Evolutionary conservation across 2,888 invertebrate genomes (phyloP).

Genomic region (Hydrotaea cyrtoneurina): DNA sequence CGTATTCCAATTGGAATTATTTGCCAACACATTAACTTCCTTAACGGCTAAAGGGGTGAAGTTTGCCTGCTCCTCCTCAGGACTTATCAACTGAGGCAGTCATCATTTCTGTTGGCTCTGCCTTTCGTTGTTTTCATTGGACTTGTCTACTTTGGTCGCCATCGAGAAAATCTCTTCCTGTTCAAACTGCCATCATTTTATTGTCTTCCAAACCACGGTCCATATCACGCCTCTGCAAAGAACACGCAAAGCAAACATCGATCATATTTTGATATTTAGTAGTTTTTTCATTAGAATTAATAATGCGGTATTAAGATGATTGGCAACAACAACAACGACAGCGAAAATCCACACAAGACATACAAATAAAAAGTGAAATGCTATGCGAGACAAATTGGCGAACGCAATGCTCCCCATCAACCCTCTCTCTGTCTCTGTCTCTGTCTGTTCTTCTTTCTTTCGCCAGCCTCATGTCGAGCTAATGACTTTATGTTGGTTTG

Average conservation of each 20-base stretch:
- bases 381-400: slow-evolving; percentile 4
- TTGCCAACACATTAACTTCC: no score
- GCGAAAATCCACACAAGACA: neutral
- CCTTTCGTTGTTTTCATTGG: no score
- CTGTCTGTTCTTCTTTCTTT: neutral
- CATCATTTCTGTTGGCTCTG: no score
- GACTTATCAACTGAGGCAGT: no score
- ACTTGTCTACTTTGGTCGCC: no score
- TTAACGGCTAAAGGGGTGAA: no score
- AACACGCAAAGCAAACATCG: slow-evolving; percentile 33
- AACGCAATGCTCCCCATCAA: neutral
- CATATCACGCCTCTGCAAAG: neutral
- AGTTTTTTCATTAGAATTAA: slow-evolving; percentile 26
- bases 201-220: slow-evolving; percentile 21
- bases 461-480: neutral
- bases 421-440: neutral
- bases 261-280: slow-evolving; percentile 31
- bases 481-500: slow-evolving; percentile 40
- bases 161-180: no score
- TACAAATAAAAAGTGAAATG: slow-evolving; percentile 33
- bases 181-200: no score
- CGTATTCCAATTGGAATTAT: no score
- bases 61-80: no score
- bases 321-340: neutral
- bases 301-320: slow-evolving; percentile 26